Conservation (phyloP, 2,113 vertebrate species). For the Ictalurus punctatus region DNA sequence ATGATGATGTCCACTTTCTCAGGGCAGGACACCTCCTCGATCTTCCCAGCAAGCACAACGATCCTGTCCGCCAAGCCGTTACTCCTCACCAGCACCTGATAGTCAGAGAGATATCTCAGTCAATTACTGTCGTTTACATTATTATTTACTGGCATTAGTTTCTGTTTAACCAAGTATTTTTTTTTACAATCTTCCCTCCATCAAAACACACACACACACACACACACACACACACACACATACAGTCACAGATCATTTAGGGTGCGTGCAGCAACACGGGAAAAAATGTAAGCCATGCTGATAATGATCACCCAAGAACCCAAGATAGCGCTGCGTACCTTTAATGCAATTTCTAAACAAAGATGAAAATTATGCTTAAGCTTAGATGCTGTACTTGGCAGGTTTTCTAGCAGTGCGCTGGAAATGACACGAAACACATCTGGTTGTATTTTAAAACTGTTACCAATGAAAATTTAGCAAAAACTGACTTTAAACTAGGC, state of each 20-base stretch:
- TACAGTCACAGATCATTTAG: constrained; percentile 13
- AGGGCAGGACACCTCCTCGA: constrained; percentile 75
- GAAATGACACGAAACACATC: constrained; percentile 46
- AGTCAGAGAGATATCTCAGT: constrained; percentile 18
- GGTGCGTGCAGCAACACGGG: constrained; percentile 2
- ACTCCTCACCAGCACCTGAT: constrained; percentile 74
- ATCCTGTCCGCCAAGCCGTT: constrained; percentile 77
- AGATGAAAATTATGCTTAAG: not conserved
- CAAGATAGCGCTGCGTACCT: not conserved
- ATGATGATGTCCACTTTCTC: constrained; percentile 77
- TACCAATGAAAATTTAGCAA: constrained; percentile 40
- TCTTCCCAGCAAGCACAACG: constrained; percentile 71
- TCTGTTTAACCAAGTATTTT: not conserved
- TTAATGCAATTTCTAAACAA: constrained; percentile 27
- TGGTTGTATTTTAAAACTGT: constrained; percentile 50
- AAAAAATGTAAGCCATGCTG: constrained; percentile 8
- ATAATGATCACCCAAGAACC: constrained; percentile 8
- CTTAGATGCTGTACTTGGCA: constrained; percentile 28
- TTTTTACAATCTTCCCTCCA: not conserved
- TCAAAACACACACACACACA: not conserved
- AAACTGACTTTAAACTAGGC: constrained; percentile 39
- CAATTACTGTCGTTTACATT: not conserved
- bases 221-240: not conserved
- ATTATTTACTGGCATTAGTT: not conserved
- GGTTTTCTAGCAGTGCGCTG: constrained; percentile 14